Base-by-base conservation (phyloP, 2,888 invertebrate genomes). In the Aproaerema taeniolella region DNA sequence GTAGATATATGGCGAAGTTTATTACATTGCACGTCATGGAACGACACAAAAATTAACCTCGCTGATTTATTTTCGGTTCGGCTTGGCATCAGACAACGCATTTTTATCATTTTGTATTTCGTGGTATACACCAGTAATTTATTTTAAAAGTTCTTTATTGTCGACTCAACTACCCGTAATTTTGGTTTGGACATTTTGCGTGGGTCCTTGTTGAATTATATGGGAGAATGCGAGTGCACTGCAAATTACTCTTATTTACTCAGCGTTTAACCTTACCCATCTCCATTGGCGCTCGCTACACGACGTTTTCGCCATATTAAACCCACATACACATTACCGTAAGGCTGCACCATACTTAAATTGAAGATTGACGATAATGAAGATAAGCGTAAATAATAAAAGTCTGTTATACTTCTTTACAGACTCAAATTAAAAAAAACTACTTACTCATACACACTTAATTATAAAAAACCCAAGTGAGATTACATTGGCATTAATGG, bases 191-290 rank as follows among this genome's bases (percentile, higher is more conserved):
- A 49, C 39, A 45, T 53, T 45, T 46, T 47, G 62, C 56, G 60
- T 63, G 61, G 61, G 67, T 52, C 48, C 50, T 52, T 53, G 50
- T 55, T 56, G 55, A 58, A 60, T 61, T 66, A 62, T 61, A 54
- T 55, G 40, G 53, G 54, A 54, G 53, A 50, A 52, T 57, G 55
- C 54, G 53, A 61, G 56, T 56, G 58, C 49, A 53, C 50, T 53
- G 55, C 58, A 63, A 62, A 64, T 67, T 67, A 64, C 58, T 57
- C 55, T 60, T 68, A 58, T 64, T 67, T 63, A 58, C 57, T 58
- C 58, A 54, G 49, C 49, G 46, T 39, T 50, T 51, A 42, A 10
- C 46, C 46, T 53, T 44, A 46, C 41, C 47, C 46, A 48, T 58
- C 46, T 55, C 50, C 58, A 61, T 54, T 62, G 53, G 43, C 42